phyloP scores from a whole-genome alignment of 2,113 vertebrate genomes.

The Oostethus manadensis region DNA sequence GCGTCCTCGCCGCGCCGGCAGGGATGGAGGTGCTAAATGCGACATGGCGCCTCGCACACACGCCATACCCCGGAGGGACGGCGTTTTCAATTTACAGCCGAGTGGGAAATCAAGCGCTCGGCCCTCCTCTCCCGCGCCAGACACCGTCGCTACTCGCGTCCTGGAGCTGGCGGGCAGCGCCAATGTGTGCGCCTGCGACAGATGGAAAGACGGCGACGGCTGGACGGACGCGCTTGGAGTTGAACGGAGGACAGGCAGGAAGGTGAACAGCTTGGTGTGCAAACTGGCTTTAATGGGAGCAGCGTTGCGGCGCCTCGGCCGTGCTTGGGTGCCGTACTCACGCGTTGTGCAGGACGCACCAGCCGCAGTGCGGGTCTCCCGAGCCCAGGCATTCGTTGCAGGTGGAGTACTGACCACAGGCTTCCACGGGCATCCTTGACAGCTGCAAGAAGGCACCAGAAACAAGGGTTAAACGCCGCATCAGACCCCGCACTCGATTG shows the following conservation, averaged over 20 bases:
- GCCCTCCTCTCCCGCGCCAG: conserved; percentile 40
- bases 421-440: conserved; percentile 90
- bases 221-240: conserved; percentile 1
- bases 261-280: conserved; percentile 5
- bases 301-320: background rate
- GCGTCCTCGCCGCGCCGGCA: conserved; percentile 38
- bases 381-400: conserved; percentile 91
- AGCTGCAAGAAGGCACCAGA: conserved; percentile 69
- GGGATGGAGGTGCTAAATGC: conserved; percentile 52
- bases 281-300: conserved; percentile 2
- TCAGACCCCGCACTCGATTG: no score
- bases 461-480: conserved; percentile 12
- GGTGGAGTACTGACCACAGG: conserved; percentile 84
- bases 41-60: conserved; percentile 20
- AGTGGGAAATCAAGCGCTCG: conserved; percentile 72
- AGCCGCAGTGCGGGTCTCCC: conserved; percentile 94
- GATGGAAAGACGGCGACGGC: conserved; percentile 11
- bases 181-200: conserved; percentile 1
- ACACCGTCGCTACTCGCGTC: conserved; percentile 47
- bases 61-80: conserved; percentile 53
- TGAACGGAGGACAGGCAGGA: background rate
- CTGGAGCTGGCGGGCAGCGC: conserved; percentile 22
- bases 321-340: conserved; percentile 67
- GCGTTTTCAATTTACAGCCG: conserved; percentile 77
- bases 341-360: conserved; percentile 97